These are phyloP conservation scores for Sinosuthora webbiana DNA, from an alignment of 2,113 vertebrate genomes.

Conservation along the genomic window DNA sequence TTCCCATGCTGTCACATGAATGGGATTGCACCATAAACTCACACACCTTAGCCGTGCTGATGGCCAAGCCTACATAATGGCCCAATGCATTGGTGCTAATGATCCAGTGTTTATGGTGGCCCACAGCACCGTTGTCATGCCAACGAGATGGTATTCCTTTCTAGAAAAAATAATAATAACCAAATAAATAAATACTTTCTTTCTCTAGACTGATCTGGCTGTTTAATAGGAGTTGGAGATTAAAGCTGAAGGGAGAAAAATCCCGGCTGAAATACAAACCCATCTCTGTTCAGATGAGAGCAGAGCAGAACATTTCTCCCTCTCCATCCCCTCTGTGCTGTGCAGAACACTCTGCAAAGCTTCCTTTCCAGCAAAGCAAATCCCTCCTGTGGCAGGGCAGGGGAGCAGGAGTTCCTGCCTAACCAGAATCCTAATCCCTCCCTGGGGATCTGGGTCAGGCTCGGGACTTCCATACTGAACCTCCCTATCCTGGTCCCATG, in stretches of 20 bases:
- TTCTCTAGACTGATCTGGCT: background rate
- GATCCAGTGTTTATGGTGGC: slow-evolving; percentile 57
- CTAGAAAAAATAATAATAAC: slow-evolving; percentile 39
- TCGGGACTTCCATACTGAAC: background rate
- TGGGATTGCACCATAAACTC: slow-evolving; percentile 49
- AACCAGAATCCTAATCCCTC: background rate
- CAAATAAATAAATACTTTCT: slow-evolving; percentile 56
- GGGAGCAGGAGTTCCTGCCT: background rate
- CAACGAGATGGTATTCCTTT: slow-evolving; percentile 20
- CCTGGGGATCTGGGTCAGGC: background rate
- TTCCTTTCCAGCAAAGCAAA: background rate
- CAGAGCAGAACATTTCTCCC: background rate
- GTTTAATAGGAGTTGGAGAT: slow-evolving; percentile 15
- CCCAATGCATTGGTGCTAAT: slow-evolving; percentile 29
- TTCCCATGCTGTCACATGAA: background rate
- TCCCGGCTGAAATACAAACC: background rate
- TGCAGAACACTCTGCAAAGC: background rate
- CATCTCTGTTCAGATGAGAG: background rate
- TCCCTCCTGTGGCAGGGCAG: background rate
- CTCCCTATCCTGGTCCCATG: background rate
- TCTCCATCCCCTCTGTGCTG: background rate
- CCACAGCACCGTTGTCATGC: slow-evolving; percentile 38
- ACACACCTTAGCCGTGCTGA: slow-evolving; percentile 29
- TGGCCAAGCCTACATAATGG: slow-evolving; percentile 34
- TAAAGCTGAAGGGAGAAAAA: background rate